These are phyloP conservation scores for Sterna hirundo DNA, from an alignment of 2,113 vertebrate genomes.

Conservation along the genomic window DNA sequence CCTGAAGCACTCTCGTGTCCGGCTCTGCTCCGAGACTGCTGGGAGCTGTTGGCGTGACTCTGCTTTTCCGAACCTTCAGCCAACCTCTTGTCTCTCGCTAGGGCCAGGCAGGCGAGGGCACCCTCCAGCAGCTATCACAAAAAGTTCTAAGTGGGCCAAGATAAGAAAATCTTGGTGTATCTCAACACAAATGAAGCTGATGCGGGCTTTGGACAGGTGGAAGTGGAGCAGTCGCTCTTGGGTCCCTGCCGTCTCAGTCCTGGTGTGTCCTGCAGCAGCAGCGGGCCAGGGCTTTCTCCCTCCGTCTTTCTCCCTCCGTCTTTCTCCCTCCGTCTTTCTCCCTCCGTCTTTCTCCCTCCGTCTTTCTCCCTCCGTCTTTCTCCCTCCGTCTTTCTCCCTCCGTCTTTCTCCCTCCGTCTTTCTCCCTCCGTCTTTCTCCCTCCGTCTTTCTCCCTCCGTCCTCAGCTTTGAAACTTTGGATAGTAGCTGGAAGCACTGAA, in stretches of 20 bases:
- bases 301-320: too few relatives aligned
- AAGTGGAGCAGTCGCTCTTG: fast-evolving
- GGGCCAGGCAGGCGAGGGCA: fast-evolving
- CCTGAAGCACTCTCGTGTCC: background rate
- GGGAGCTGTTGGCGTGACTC: background rate
- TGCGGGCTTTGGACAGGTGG: background rate
- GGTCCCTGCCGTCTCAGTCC: too few relatives aligned
- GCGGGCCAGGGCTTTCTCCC: background rate
- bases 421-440: too few relatives aligned
- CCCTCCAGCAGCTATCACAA: background rate
- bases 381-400: too few relatives aligned
- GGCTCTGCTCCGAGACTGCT: background rate
- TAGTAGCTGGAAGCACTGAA: too few relatives aligned
- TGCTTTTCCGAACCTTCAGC: background rate
- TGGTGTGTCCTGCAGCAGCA: background rate
- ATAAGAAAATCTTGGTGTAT: background rate
- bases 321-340: too few relatives aligned
- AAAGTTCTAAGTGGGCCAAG: background rate
- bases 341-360: too few relatives aligned
- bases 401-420: too few relatives aligned
- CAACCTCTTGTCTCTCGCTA: background rate
- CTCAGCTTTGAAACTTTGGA: background rate
- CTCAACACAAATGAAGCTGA: background rate
- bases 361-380: too few relatives aligned
- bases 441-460: too few relatives aligned